Base-by-base conservation (phyloP, 2,888 invertebrate species). In the Cerastis leucographa region DNA sequence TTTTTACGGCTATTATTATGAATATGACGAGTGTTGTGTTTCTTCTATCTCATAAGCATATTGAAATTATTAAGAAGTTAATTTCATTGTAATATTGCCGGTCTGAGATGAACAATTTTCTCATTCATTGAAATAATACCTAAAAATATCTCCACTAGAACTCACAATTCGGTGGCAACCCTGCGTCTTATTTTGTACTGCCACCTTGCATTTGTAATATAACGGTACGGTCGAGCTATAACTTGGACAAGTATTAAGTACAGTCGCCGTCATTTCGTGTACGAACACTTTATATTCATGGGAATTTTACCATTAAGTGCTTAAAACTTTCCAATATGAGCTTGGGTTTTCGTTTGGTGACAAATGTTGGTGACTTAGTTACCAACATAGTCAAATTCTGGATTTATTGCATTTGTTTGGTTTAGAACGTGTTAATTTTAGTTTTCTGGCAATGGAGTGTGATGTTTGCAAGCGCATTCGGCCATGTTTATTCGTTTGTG, bases 141-240 rank as follows among this genome's bases (percentile, higher is more conserved):
- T 35, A 35, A 61, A 19, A 17, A 19, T 19, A 19, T 29, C 3
- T 59, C 5, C 19, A 35, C 1, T 4, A 59, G 17, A 59, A 17
- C 17, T 42, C n/a, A n/a, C 19, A 22, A 25, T 59, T 12, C 3
- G 2, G 42, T 71, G 81, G 40, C 84, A 88, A 9, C 85, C 87
- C 75, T 87, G 64, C 1, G 0, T 42, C 75, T 67, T 71, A 76
- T 80, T 78, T 79, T 65, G 68, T 77, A 56, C 29, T 29, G 51
- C 70, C 81, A 83, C 80, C 84, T 71, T 83, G 87, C 85, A 86
- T 87, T 85, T 70, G 78, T 86, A 87, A 87, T 86, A 74, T 85
- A 87, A 87, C 87, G 85, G 87, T 77, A 85, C 75, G 76, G 46
- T 70, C 70, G n/a, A 74, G 83, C 65, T 77, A 83, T 80, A 81